Conservation (phyloP, 2,888 invertebrate genomes). For the Dynastes maya region DNA sequence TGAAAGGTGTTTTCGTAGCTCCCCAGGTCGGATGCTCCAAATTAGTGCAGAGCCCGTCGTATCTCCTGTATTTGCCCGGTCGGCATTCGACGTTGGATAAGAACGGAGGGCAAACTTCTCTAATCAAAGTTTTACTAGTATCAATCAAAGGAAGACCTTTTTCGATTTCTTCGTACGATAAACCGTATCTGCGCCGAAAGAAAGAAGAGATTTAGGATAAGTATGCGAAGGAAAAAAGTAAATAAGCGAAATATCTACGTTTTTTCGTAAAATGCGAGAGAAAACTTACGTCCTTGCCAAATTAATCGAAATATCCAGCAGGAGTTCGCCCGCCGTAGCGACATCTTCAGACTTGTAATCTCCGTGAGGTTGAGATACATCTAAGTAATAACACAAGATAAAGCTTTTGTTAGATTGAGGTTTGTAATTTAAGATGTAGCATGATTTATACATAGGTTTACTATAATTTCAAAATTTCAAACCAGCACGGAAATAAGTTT, state of each 20-base stretch:
- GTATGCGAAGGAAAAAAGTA: neutral
- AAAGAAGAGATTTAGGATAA: neutral
- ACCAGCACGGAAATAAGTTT: too few species aligned
- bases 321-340: slow-evolving; percentile 88
- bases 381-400: slow-evolving; percentile 69
- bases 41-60: slow-evolving; percentile 92
- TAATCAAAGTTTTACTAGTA: slow-evolving; percentile 88
- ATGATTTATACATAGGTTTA: too few species aligned
- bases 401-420: too few species aligned
- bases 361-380: slow-evolving; percentile 84
- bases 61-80: slow-evolving; percentile 89
- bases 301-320: slow-evolving; percentile 87
- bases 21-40: slow-evolving; percentile 93
- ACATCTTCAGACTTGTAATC: slow-evolving; percentile 90
- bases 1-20: slow-evolving; percentile 87
- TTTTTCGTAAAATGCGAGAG: slow-evolving; percentile 14
- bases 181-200: slow-evolving; percentile 78
- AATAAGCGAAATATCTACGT: slow-evolving; percentile 19
- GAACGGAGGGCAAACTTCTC: slow-evolving; percentile 90
- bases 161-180: slow-evolving; percentile 89
- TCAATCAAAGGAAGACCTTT: slow-evolving; percentile 90
- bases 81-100: slow-evolving; percentile 91
- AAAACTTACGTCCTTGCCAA: slow-evolving; percentile 79
- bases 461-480: too few species aligned
- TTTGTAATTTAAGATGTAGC: too few species aligned